Percentiles rank a stretch among this genome's conserved stretches.
Evolutionary conservation across 2,113 vertebrate genomes (phyloP).

Genomic region (Cottus gobio): DNA sequence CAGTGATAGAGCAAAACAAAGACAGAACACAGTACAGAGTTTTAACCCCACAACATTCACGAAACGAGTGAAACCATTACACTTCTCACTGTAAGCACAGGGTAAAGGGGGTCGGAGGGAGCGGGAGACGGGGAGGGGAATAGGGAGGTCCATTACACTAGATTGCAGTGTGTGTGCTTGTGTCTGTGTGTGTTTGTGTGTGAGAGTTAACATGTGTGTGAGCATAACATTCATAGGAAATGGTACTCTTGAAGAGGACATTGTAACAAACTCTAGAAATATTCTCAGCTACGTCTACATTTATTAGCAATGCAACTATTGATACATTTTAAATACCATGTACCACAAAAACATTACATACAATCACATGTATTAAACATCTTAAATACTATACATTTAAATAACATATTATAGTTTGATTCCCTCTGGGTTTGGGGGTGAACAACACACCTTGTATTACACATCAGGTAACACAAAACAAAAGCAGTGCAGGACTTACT

Average conservation of each 20-base stretch:
- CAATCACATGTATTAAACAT: slow-evolving; percentile 9
- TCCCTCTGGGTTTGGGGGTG: slow-evolving; percentile 1
- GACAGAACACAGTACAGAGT: slow-evolving; percentile 89
- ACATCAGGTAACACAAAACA: neutral
- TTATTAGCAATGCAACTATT: slow-evolving; percentile 19
- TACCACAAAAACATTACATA: slow-evolving; percentile 21
- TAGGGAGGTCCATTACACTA: slow-evolving; percentile 65
- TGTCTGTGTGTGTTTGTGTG: slow-evolving; percentile 3
- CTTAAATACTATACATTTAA: neutral
- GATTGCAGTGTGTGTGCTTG: slow-evolving; percentile 49
- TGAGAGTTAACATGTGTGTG: slow-evolving; percentile 23
- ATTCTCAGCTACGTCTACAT: slow-evolving; percentile 28
- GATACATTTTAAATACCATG: neutral
- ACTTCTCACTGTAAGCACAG: slow-evolving; percentile 80
- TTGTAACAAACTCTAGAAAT: slow-evolving; percentile 13
- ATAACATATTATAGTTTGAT: slow-evolving; percentile 4
- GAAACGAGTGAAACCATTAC: slow-evolving; percentile 80
- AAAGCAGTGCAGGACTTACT: slow-evolving; percentile 86
- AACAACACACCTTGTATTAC: slow-evolving; percentile 10
- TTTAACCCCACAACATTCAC: slow-evolving; percentile 85
- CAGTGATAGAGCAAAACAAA: slow-evolving; percentile 87
- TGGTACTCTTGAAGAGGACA: slow-evolving; percentile 27
- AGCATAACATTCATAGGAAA: slow-evolving; percentile 49
- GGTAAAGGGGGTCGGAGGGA: slow-evolving; percentile 67
- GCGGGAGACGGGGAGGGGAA: slow-evolving; percentile 43